Percentiles rank a stretch among this genome's conserved stretches.
phyloP scores from a whole-genome alignment of 2,113 vertebrate species.

The Pachypanchax playfairii region DNA sequence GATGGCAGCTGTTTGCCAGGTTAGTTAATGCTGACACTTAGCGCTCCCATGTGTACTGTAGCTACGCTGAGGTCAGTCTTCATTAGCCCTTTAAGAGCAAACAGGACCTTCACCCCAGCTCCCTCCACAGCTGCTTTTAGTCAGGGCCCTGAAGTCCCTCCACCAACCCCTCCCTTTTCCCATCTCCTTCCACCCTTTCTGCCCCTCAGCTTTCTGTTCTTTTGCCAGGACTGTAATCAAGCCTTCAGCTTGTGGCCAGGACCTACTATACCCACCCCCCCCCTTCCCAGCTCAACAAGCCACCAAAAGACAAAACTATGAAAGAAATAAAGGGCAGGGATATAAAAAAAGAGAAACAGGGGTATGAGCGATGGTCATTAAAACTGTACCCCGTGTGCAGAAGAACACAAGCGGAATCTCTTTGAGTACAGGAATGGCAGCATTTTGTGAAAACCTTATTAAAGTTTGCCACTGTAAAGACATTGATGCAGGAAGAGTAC shows the following conservation, averaged over 20 bases:
- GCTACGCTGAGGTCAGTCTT: conserved; percentile 64
- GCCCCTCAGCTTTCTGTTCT: conserved; percentile 85
- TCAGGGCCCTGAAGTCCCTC: conserved; percentile 82
- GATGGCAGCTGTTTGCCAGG: conserved; percentile 19
- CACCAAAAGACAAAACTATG: conserved; percentile 83
- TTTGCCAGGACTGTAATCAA: conserved; percentile 86
- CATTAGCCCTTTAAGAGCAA: conserved; percentile 68
- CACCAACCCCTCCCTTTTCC: conserved; percentile 42
- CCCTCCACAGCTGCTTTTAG: conserved; percentile 87
- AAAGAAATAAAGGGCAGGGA: conserved; percentile 66
- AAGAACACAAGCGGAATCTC: conserved; percentile 31
- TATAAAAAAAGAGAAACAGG: conserved; percentile 36
- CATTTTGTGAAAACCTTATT: conserved; percentile 41
- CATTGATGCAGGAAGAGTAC: conserved; percentile 36
- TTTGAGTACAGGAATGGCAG: conserved; percentile 49
- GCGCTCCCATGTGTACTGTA: conserved; percentile 45
- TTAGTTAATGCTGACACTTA: conserved; percentile 41
- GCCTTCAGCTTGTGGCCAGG: conserved; percentile 86
- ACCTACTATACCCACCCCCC: conserved; percentile 36
- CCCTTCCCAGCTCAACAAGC: conserved; percentile 56
- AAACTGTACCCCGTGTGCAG: conserved; percentile 41
- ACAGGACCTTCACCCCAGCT: conserved; percentile 68
- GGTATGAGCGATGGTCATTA: conserved; percentile 68
- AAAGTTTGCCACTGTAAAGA: conserved; percentile 55
- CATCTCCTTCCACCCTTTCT: conserved; percentile 60